Base-by-base conservation (phyloP, 2,797 vertebrate species). In the Muraenolepis orangiensis region DNA sequence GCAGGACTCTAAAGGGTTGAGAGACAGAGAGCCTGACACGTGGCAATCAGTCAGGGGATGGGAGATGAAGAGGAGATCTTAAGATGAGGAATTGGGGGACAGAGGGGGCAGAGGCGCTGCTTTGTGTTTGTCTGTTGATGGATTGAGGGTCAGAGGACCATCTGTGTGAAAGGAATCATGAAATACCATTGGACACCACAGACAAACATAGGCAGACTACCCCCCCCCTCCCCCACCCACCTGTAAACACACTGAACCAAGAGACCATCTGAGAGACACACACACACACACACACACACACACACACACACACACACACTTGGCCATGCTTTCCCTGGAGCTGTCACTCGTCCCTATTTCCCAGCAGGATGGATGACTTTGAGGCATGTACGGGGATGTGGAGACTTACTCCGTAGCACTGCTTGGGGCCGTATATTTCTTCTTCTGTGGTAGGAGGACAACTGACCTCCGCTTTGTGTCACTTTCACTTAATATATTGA, bases 151-250 rank as follows among this genome's bases (percentile, higher is more conserved):
- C 79, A 73, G 57, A 3, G 84, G 81, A 82, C 85, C 74, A 46
- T 82, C 84, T 77, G 86, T 86, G 79, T 84, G 89, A 88, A 88
- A 88, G 86, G 85, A 92, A 86, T 89, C 87, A 89, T 87, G 80
- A 85, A 79, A 87, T 89, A 80, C 89, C 84, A 85, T 82, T 13
- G 38, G 11, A 40, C 8, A 14, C 38, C 78, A 61, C 79, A 81
- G 51, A 42, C 61, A 16, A 70, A 18, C 76, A 78, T 81, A 51
- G 77, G 73, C 36, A 42, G 61, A 74, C 66, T n/a, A n/a, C n/a
- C n/a, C n/a, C n/a, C n/a, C n/a, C n/a, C n/a, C n/a, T n/a, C n/a
- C n/a, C n/a, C n/a, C n/a, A 74, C 64, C 31, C 71, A 76, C 68
- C 76, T 77, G 42, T 28, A 42, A 23, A 74, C 40, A 67, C 40